Conservation (phyloP, 1,140 invertebrate species). For the Hyphantria cunea region DNA sequence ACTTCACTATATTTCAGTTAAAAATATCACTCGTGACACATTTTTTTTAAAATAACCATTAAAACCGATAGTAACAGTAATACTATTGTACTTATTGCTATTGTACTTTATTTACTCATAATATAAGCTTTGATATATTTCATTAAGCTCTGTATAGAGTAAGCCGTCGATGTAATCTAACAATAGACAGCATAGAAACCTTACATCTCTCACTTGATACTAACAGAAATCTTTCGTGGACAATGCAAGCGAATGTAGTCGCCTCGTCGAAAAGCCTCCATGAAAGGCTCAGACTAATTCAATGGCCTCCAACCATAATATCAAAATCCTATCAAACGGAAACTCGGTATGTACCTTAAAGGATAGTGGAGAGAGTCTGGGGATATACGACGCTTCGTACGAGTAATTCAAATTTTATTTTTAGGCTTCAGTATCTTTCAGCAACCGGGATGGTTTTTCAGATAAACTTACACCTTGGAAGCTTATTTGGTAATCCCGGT, state of each 20-base stretch:
- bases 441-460: background rate
- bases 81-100: too few relatives aligned
- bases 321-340: background rate
- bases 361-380: background rate
- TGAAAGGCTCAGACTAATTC: constrained; percentile 5
- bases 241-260: constrained; percentile 1
- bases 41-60: too few relatives aligned
- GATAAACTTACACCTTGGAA: background rate
- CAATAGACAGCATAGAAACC: background rate
- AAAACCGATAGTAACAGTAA: too few relatives aligned
- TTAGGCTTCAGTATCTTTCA: background rate
- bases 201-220: background rate
- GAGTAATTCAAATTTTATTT: background rate
- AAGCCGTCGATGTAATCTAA: too few relatives aligned
- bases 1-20: too few relatives aligned
- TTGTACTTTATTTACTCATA: too few relatives aligned
- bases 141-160: too few relatives aligned
- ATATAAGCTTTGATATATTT: too few relatives aligned
- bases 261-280: background rate
- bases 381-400: background rate
- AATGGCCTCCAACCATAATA: constrained; percentile 3
- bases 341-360: background rate
- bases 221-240: constrained; percentile 1
- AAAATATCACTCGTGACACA: too few relatives aligned
- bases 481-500: too few relatives aligned